These are phyloP conservation scores for Cephus runcator DNA, from an alignment of 2,888 invertebrate species.

Conservation along the genomic window DNA sequence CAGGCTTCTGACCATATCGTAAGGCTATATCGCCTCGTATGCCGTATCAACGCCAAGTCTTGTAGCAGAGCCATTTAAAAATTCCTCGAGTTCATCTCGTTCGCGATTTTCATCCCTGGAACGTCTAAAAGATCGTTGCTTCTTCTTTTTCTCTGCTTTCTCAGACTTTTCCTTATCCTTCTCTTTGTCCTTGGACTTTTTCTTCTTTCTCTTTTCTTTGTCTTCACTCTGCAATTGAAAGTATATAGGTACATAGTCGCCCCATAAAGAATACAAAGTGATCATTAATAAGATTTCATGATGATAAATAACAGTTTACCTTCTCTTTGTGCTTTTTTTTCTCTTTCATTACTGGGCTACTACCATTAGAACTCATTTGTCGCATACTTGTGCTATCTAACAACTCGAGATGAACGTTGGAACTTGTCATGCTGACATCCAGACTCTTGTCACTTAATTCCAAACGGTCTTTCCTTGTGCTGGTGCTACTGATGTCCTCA, in stretches of 20 bases:
- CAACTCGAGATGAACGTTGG: conserved; percentile 69
- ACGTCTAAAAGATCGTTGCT: conserved; percentile 55
- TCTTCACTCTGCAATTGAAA: conserved; percentile 62
- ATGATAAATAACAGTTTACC: conserved; percentile 32
- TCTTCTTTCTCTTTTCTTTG: conserved; percentile 70
- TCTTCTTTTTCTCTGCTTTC: conserved; percentile 64
- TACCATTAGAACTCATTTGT: conserved; percentile 55
- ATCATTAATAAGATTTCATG: background rate
- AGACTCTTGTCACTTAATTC: conserved; percentile 58
- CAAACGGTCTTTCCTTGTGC: conserved; percentile 67
- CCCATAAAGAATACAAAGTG: background rate
- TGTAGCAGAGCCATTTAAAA: conserved; percentile 70
- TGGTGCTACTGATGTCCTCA: conserved; percentile 68
- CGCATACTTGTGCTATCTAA: conserved; percentile 58
- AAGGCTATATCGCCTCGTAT: conserved; percentile 71
- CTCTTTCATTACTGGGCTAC: conserved; percentile 61
- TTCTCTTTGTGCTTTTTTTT: conserved; percentile 61
- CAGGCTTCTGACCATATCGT: conserved; percentile 23
- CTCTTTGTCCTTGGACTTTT: conserved; percentile 65
- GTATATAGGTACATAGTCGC: background rate
- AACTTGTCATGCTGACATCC: conserved; percentile 68
- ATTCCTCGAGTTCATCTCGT: conserved; percentile 72
- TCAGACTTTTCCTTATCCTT: conserved; percentile 68
- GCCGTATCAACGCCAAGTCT: conserved; percentile 69
- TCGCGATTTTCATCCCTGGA: conserved; percentile 65